Evolutionary conservation across 2,113 vertebrate species (phyloP).

Genomic region (Trogon melanurus): DNA sequence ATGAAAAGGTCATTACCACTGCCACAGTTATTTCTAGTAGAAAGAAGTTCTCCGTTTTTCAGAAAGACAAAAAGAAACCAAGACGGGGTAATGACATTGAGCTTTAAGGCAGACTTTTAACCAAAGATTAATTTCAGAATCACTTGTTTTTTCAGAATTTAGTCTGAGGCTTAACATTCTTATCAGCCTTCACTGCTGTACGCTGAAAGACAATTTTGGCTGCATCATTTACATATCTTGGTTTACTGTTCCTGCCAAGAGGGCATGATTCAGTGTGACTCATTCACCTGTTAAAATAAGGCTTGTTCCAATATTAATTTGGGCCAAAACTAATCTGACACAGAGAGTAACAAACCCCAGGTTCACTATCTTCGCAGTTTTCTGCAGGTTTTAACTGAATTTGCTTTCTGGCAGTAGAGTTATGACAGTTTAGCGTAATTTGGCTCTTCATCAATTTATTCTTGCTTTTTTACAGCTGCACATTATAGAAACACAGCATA

Average conservation of each 20-base stretch:
- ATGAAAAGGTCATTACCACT: background rate
- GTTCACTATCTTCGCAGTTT: background rate
- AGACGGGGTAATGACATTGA: background rate
- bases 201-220: background rate
- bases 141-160: background rate
- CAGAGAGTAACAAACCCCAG: background rate
- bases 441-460: background rate
- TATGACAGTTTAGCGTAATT: background rate
- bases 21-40: background rate
- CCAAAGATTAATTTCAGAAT: background rate
- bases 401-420: background rate
- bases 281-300: background rate
- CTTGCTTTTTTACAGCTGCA: background rate
- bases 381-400: background rate
- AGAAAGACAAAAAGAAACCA: background rate
- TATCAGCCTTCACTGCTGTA: background rate
- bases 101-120: background rate
- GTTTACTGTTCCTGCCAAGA: background rate
- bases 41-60: background rate
- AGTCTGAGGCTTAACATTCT: background rate
- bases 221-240: background rate
- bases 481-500: background rate
- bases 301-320: background rate
- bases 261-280: background rate
- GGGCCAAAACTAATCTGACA: background rate